A percentile compares a stretch with the other conserved stretches of the same genome.
These are phyloP conservation scores for Coilia nasus DNA, from an alignment of 2,797 vertebrate genomes.

Conservation along the genomic window DNA sequence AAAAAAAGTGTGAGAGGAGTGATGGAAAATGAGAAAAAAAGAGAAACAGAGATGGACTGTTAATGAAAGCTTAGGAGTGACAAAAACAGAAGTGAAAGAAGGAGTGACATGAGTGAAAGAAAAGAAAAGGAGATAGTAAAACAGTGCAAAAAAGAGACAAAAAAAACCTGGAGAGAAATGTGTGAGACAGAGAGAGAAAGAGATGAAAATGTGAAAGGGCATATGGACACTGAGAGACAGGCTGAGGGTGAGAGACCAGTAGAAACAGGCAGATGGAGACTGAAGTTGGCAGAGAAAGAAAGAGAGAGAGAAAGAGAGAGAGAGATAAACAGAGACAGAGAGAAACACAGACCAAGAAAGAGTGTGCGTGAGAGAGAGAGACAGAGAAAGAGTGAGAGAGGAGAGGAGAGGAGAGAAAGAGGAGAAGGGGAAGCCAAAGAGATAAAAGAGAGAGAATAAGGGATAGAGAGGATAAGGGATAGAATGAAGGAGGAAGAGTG, in stretches of 20 bases:
- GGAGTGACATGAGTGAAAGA: conserved; percentile 20
- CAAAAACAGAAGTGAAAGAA: not conserved
- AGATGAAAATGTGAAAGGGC: not conserved
- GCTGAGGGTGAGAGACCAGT: not conserved
- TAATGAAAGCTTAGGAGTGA: not conserved
- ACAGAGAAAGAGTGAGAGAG: not conserved
- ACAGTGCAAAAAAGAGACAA: not conserved
- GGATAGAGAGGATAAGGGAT: not conserved
- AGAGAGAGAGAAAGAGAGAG: not conserved
- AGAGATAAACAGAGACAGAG: not conserved
- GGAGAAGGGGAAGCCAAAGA: not conserved
- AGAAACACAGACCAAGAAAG: not conserved
- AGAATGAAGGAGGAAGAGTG: no score
- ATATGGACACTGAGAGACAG: conserved; percentile 14
- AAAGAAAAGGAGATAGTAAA: not conserved
- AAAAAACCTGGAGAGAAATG: not conserved
- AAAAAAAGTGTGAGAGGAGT: no score
- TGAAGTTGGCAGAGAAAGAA: not conserved
- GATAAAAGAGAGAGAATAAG: not conserved
- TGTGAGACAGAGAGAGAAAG: not conserved
- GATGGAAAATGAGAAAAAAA: no score
- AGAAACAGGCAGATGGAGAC: conserved; percentile 9
- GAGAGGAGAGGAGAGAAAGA: not conserved
- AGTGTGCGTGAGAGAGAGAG: not conserved
- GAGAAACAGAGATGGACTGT: not conserved